Base-by-base conservation (phyloP, 2,888 invertebrate species). In the Dasysyrphus tricinctus region DNA sequence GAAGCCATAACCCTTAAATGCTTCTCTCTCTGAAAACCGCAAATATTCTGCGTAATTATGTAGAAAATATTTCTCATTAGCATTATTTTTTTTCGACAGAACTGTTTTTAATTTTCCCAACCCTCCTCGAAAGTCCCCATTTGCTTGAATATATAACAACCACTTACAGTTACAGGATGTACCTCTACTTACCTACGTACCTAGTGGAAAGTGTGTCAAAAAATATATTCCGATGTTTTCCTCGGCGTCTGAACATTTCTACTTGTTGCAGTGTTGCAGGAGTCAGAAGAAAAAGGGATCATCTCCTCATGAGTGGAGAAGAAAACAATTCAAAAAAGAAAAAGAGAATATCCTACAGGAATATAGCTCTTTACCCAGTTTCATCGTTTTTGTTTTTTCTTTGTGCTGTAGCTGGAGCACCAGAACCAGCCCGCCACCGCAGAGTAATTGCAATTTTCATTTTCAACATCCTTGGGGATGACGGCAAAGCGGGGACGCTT, bases 31-130 rank as follows among this genome's bases (percentile, higher is more conserved):
- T 24, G 24, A 73, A 49, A 70, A 54, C 77, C 63, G 63, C 80
- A 81, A 70, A 78, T 81, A 81, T 72, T 75, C 86, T 78, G 86
- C 75, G 78, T 86, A 86, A 86, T 86, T 86, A 82, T 86, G 86
- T 79, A 75, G 78, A 82, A 86, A 82, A 86, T 79, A 86, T 75
- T 86, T 82, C 82, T 79, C 86, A 86, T 86, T 82, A 81, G 81
- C 85, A 85, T 77, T 75, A 56, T 34, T 42, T 54, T 49, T n/a
- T 19, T 49, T 49, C 29, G 32, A 74, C 19, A 56, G n/a, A 44
- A 56, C 47, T n/a, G 29, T 19, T 63, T 65, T 37, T 69, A 39
- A 29, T 54, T 51, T 19, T 34, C 11, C 37, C 37, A 29, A 14
- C 44, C 16, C 29, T 51, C 12, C 51, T 24, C 19, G 2, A 7